Evolutionary conservation across 2,113 vertebrate species (phyloP).

Genomic region (Turnix velox): DNA sequence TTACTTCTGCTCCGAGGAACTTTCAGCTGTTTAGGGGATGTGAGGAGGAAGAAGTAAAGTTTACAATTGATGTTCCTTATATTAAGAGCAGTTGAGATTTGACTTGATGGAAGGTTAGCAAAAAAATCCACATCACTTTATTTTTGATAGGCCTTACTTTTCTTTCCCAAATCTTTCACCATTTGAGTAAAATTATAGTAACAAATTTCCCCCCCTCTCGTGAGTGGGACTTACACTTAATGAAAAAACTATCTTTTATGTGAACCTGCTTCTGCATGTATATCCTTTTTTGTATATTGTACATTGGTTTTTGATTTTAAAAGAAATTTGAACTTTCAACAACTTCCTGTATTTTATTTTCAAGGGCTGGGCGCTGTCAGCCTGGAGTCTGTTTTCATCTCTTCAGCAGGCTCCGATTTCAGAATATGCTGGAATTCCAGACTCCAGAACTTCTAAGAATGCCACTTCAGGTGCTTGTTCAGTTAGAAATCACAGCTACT

Average conservation of each 20-base stretch:
- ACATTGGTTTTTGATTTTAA: background rate
- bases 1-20: background rate
- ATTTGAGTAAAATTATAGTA: background rate
- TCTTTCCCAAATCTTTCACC: background rate
- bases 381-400: conserved; percentile 92
- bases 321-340: background rate
- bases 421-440: conserved; percentile 92
- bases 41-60: background rate
- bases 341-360: conserved; percentile 32
- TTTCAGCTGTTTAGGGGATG: background rate
- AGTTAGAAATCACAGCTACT: background rate
- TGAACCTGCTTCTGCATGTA: background rate
- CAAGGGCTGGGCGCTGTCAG: conserved; percentile 90
- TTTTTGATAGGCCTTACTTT: background rate
- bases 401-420: conserved; percentile 87
- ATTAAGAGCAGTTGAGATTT: background rate
- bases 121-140: background rate
- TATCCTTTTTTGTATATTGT: background rate
- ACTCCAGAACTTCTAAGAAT: conserved; percentile 91
- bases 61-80: background rate
- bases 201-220: background rate
- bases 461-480: conserved; percentile 86
- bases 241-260: background rate
- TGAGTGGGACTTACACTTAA: background rate
- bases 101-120: background rate